Evolutionary conservation across 2,113 vertebrate species (phyloP), one percentile per base, ranked within the genome.

Genomic region (Muntiacus reevesi): DNA sequence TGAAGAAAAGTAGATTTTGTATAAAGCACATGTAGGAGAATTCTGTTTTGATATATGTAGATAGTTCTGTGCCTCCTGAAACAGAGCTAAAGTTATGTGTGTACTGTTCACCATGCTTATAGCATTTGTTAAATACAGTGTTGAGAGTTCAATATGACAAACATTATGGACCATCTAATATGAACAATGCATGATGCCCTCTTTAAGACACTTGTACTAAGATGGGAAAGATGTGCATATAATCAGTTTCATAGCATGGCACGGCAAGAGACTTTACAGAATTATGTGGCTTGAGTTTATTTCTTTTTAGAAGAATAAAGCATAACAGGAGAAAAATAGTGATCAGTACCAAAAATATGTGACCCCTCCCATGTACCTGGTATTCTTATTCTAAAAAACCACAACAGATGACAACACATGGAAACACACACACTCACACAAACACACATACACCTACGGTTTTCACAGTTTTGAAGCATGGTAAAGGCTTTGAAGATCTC

Each of bases 351-450:
- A 82, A 83, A 97, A 62, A 7, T 30, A 52, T 7, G 1, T 30
- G 43, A n/a, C 11, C 0, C 2, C 7, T 74, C 2, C 7, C 54
- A 23, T 17, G 23, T 10, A n/a, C 6, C 2, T 40, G 17, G 4
- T 23, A 89, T 9, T 96, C 67, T 52, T 62, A 15, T 57, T 64
- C 23, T 47, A 87, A 54, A 89, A 79, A 4, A 93, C 6, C 10
- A 64, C 14, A 95, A 14, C 0, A 25, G 25, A 92, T 89, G 52
- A 92, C 96, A 55, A 91, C 7, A 88, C 23, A 57, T 28, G 43
- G 21, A 89, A 5, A 45, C 1, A 71, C 11, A n/a, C 19, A 50
- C 21, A 23, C 11, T 15, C 28, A 59, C 11, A 62, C 76, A 83
- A n/a, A 8, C 10, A 47, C 28, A 45, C 67, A 62, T 0, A 33